Evolutionary conservation across 2,113 vertebrate genomes (phyloP), one percentile per base, ranked within the genome.

Genomic region (Sylvilagus bachmani): DNA sequence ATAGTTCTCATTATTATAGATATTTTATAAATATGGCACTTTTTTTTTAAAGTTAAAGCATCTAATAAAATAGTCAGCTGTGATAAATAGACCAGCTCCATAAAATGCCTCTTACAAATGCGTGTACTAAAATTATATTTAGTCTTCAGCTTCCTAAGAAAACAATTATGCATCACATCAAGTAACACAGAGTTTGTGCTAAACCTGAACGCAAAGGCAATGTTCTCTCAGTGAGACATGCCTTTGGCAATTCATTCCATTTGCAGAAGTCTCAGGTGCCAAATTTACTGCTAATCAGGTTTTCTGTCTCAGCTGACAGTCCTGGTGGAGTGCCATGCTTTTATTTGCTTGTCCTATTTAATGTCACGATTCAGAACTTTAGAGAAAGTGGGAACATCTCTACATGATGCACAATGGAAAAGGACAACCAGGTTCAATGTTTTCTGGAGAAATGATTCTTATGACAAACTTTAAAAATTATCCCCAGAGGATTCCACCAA

Each of bases 331-430:
- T 24, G 75, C 58, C 75, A 29, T 2, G 31, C 51, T 93, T 97
- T 94, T 89, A 95, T 95, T 94, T 97, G 88, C 86, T 93, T 95
- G 89, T 86, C 83, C 93, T 51, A 90, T 93, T 96, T 91, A 95
- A 96, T 86, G 89, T 95, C 95, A 89, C 10, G 16, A 92, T 88
- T 93, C 33, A 84, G 64, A 91, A 84, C 69, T 86, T 74, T 3
- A 78, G 89, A 83, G 80, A 64, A 84, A 64, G 83, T 67, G 11
- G 7, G 29, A 79, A 83, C 3, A 0, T 85, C 73, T 73, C n/a
- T 25, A 17, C 31, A 10, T 31, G 14, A 67, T 55, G 10, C 53
- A 80, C 69, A 71, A 38, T 55, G 73, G 62, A 90, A 88, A 91
- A 86, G 58, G 55, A 77, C 49, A 89, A 38, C 19, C 29, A 82